Evolutionary conservation across 2,888 invertebrate species (phyloP).

Genomic region (Noctua pronuba): DNA sequence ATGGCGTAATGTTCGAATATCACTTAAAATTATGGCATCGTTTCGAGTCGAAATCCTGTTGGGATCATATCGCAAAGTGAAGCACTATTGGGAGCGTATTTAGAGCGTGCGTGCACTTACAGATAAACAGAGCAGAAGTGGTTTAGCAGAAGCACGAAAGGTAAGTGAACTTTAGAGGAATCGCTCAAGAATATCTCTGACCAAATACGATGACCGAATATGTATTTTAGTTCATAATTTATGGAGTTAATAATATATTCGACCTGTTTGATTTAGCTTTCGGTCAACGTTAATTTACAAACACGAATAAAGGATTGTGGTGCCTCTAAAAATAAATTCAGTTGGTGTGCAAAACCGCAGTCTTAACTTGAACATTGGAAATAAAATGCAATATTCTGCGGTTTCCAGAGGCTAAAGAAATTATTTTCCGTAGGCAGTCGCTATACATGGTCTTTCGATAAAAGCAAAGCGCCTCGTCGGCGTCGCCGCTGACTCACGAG

Average conservation of each 20-base stretch:
- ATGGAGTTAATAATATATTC: conserved; percentile 21
- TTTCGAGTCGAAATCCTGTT: conserved; percentile 55
- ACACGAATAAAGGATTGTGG: neutral
- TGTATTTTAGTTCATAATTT: conserved; percentile 32
- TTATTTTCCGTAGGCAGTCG: conserved; percentile 57
- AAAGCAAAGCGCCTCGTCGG: conserved; percentile 68
- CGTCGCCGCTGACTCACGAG: conserved; percentile 77
- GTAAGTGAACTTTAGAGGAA: conserved; percentile 71
- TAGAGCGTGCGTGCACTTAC: conserved; percentile 78
- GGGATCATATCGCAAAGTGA: conserved; percentile 65
- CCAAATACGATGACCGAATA: conserved; percentile 58
- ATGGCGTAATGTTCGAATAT: conserved; percentile 42
- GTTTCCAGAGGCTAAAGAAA: conserved; percentile 47
- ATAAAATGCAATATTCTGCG: conserved; percentile 28
- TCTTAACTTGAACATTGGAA: neutral
- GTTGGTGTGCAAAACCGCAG: conserved; percentile 36
- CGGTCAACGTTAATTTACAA: conserved; percentile 8
- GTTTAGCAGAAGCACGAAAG: conserved; percentile 68
- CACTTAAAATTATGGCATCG: conserved; percentile 43
- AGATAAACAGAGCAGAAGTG: conserved; percentile 78
- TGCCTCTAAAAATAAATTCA: conserved; percentile 13
- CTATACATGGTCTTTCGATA: conserved; percentile 81
- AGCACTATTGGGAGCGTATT: conserved; percentile 73
- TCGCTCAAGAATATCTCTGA: conserved; percentile 59
- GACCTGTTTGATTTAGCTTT: neutral